These are phyloP conservation scores for Eristalis arbustorum DNA, from an alignment of 2,888 invertebrate genomes.

Conservation along the genomic window DNA sequence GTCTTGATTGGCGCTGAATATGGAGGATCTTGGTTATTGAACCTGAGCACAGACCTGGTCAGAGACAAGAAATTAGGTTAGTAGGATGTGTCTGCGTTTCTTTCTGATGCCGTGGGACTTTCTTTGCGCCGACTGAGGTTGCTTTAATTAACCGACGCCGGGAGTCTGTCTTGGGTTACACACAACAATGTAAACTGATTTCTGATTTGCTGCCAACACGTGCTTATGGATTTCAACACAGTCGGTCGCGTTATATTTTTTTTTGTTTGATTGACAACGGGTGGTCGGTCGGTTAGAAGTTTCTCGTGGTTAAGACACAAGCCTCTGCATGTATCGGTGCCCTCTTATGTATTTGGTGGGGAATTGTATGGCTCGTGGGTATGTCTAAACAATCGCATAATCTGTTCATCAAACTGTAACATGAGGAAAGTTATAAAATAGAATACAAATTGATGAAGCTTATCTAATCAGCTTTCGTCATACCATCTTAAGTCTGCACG, in stretches of 20 bases:
- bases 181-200: background rate
- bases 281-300: constrained; percentile 14
- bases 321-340: background rate
- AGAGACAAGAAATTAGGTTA: constrained; percentile 42
- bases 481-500: background rate
- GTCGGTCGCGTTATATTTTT: constrained; percentile 11
- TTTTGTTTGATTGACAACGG: background rate
- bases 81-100: constrained; percentile 13
- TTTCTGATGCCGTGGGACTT: background rate
- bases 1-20: background rate
- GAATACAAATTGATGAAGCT: background rate
- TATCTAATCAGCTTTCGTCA: background rate
- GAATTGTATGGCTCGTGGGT: background rate
- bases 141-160: background rate
- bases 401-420: background rate
- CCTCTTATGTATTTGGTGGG: background rate
- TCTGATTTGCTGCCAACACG: constrained; percentile 5
- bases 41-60: background rate
- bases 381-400: background rate
- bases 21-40: constrained; percentile 20
- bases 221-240: constrained; percentile 19
- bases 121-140: background rate
- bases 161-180: background rate
- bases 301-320: no score
- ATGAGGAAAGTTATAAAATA: background rate